A percentile compares a stretch with the other conserved stretches of the same genome.
These are phyloP conservation scores for Pristionchus maxplancki DNA, from an alignment of 2,888 invertebrate species.

Conservation along the genomic window DNA sequence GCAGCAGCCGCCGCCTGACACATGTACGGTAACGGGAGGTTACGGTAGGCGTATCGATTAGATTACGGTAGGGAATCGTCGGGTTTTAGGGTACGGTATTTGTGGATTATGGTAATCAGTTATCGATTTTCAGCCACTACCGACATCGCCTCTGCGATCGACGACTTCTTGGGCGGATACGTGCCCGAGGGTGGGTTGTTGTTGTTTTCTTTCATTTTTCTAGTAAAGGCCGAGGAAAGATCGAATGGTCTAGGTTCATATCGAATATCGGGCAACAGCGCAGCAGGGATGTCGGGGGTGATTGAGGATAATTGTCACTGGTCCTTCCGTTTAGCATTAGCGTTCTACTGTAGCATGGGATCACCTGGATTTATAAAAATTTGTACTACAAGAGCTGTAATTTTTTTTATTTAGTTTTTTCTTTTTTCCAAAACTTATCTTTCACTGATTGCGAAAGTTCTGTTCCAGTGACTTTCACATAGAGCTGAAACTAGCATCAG, in stretches of 20 bases:
- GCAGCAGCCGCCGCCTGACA: neutral
- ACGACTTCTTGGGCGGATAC: conserved; percentile 29
- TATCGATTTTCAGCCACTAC: neutral
- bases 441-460: too few species aligned
- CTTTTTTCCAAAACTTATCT: too few species aligned
- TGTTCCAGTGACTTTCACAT: neutral
- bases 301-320: too few species aligned
- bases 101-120: neutral
- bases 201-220: too few species aligned
- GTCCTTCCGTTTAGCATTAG: too few species aligned
- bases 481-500: neutral
- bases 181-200: neutral
- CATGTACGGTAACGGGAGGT: neutral
- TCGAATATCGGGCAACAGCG: neutral
- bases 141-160: conserved; percentile 25
- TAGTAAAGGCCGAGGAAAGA: too few species aligned
- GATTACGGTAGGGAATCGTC: neutral
- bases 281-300: neutral
- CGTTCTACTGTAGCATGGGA: too few species aligned
- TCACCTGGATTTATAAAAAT: too few species aligned
- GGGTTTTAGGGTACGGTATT: too few species aligned
- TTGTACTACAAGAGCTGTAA: too few species aligned
- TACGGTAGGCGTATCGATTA: neutral
- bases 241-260: neutral
- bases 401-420: too few species aligned